Base-by-base conservation (phyloP, 2,113 vertebrate genomes). In the Catharus minimus region DNA sequence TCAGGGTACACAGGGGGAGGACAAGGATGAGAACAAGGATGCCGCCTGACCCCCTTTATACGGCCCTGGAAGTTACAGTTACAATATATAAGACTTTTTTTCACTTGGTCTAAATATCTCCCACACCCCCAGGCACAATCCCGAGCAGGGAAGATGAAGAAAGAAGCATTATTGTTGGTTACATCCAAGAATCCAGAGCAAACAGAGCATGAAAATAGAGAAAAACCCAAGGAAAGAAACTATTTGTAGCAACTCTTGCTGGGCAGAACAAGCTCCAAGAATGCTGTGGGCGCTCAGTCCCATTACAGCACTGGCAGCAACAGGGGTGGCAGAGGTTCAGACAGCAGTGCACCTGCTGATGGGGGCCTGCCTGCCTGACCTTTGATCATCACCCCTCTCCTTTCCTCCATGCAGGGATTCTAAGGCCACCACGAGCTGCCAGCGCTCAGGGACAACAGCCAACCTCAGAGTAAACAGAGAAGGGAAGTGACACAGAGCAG, bases 221-320 rank as follows among this genome's bases (percentile, higher is more conserved):
- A 58, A 73, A 79, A 61, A 17, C 6, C 15, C 33, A n/a, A 30
- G 32, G 28, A 75, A 68, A 55, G 6, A 55, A 88, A 41, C 17
- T 22, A 24, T 21, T 80, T 52, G 65, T 50, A 73, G 26, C 19
- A 30, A 2, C 7, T 15, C 50, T 82, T 82, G 18, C 62, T 69
- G 38, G 26, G 41, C 5, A 91, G 28, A 52, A 12, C 5, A 11
- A 53, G 38, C 50, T 50, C 71, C 27, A 43, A 53, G 74, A 43
- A 26, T 17, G 26, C 11, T 1, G 3, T 1, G 3, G 49, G 13
- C 2, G 4, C 38, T 61, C 4, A 0, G 49, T 33, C 28, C 49
- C 15, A 2, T 7, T 11, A 8, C 53, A 66, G 60, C 4, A 11
- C 11, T n/a, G 60, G 52, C 44, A 56, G 76, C 24, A 22, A 5